These are phyloP conservation scores for Danio tinwini DNA, from an alignment of 2,797 vertebrate species.

Conservation along the genomic window DNA sequence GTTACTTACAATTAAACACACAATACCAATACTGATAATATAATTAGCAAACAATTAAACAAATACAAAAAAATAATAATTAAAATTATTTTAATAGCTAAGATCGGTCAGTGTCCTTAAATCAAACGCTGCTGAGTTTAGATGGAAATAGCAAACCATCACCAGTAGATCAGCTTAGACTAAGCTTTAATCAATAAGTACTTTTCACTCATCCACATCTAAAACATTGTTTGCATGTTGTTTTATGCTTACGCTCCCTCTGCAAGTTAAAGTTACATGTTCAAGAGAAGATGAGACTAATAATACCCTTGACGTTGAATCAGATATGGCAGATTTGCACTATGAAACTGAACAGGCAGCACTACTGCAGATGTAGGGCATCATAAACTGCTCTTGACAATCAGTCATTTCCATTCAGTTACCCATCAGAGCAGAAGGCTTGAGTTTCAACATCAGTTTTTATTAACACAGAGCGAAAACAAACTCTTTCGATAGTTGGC, in stretches of 20 bases:
- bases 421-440: neutral
- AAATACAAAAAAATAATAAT: neutral
- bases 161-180: neutral
- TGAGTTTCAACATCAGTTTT: slow-evolving; percentile 23
- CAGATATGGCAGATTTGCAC: neutral
- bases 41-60: neutral
- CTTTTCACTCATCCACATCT: neutral
- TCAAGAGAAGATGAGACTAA: neutral
- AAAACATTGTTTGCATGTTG: neutral
- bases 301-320: slow-evolving; percentile 12
- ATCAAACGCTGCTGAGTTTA: slow-evolving; percentile 23
- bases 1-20: neutral
- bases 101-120: neutral
- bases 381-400: neutral
- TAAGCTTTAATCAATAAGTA: neutral
- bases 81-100: neutral
- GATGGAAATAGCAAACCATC: neutral
- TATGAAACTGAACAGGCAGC: slow-evolving; percentile 18
- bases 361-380: neutral
- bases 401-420: neutral
- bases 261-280: neutral
- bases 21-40: neutral
- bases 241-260: neutral
- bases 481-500: slow-evolving; percentile 31
- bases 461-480: slow-evolving; percentile 27